phyloP scores from a whole-genome alignment of 2,113 vertebrate species.

The Nerophis ophidion region DNA sequence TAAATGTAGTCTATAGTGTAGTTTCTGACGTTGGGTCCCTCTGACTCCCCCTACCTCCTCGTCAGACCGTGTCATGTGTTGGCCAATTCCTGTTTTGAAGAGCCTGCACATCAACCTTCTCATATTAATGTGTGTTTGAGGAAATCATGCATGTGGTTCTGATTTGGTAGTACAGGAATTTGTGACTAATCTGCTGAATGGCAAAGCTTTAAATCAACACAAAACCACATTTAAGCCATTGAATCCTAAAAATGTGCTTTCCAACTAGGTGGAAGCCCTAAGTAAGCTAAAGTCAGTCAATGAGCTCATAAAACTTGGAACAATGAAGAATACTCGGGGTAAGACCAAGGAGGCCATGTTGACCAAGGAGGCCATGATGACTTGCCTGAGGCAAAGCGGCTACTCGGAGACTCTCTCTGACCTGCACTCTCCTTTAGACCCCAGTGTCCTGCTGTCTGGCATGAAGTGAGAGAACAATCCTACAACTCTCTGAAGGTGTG shows the following conservation, averaged over 20 bases:
- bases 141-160: not conserved
- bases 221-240: not conserved
- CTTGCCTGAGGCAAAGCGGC: slow-evolving; percentile 87
- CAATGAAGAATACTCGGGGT: slow-evolving; percentile 83
- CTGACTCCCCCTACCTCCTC: slow-evolving; percentile 40
- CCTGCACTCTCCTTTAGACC: slow-evolving; percentile 90
- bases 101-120: not conserved
- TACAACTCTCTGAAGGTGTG: not conserved
- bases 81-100: slow-evolving; percentile 48
- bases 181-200: not conserved
- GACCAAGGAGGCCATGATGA: slow-evolving; percentile 88
- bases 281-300: slow-evolving; percentile 96
- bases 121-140: not conserved
- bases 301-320: slow-evolving; percentile 89
- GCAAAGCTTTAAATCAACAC: not conserved
- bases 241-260: not conserved
- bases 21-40: slow-evolving; percentile 30
- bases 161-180: not conserved
- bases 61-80: slow-evolving; percentile 24
- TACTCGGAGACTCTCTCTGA: slow-evolving; percentile 90
- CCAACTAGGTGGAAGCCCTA: slow-evolving; percentile 88
- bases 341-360: slow-evolving; percentile 91
- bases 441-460: slow-evolving; percentile 86
- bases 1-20: not conserved
- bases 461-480: slow-evolving; percentile 81